phyloP scores from a whole-genome alignment of 2,113 vertebrate genomes.

The Toxotes chatareus region DNA sequence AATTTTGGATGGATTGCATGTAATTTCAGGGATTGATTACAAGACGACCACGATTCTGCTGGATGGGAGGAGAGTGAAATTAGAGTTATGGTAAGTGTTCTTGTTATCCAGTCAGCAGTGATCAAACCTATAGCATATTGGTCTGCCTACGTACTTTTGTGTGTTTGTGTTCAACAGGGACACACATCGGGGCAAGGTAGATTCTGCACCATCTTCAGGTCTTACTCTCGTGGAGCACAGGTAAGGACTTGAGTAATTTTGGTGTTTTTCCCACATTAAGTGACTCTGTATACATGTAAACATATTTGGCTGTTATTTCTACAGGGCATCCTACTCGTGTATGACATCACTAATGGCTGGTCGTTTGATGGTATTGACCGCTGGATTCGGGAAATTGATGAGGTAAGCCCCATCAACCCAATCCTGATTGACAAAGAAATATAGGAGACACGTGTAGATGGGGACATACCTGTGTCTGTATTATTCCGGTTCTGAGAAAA shows the following conservation, averaged over 20 bases:
- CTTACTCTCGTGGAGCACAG: slow-evolving; percentile 98
- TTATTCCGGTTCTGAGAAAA: not conserved
- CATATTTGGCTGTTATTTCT: not conserved
- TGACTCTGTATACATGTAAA: not conserved
- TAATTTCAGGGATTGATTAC: slow-evolving; percentile 92
- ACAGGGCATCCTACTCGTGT: slow-evolving; percentile 98
- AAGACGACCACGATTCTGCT: slow-evolving; percentile 97
- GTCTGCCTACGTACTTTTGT: not conserved
- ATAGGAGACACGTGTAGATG: not conserved
- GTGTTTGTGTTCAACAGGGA: slow-evolving; percentile 88
- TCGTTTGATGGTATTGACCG: slow-evolving; percentile 98
- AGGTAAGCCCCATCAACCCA: slow-evolving; percentile 82
- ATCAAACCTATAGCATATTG: too few relatives aligned
- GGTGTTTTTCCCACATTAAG: not conserved
- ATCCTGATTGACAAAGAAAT: not conserved
- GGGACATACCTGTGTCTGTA: not conserved
- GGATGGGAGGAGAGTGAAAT: slow-evolving; percentile 95
- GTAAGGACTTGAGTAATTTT: slow-evolving; percentile 76
- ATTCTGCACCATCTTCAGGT: slow-evolving; percentile 99
- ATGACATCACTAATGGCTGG: slow-evolving; percentile 99
- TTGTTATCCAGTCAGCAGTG: not conserved
- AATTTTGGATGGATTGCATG: too few relatives aligned
- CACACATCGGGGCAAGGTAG: slow-evolving; percentile 97
- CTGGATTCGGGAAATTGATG: slow-evolving; percentile 99
- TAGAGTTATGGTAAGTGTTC: slow-evolving; percentile 93